These are phyloP conservation scores for Centruroides sculpturatus DNA, from an alignment of 1,140 invertebrate genomes.

Conservation along the genomic window DNA sequence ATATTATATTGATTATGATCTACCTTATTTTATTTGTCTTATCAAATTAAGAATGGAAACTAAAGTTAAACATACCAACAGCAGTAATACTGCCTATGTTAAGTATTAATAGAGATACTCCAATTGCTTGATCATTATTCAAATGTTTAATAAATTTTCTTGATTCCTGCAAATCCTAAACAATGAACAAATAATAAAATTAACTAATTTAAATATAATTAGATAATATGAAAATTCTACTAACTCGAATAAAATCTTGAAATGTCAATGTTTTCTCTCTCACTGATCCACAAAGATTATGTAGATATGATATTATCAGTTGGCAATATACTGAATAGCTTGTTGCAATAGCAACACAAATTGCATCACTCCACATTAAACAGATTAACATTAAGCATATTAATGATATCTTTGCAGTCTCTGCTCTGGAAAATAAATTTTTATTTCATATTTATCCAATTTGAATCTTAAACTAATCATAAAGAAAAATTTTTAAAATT, in stretches of 20 bases:
- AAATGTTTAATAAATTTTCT: constrained; percentile 15
- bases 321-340: constrained; percentile 17
- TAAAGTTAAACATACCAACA: neutral
- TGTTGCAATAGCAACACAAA: constrained; percentile 13
- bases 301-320: constrained; percentile 14
- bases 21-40: too few relatives aligned
- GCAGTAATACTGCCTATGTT: constrained; percentile 1
- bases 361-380: constrained; percentile 9
- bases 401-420: neutral
- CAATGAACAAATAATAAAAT: neutral
- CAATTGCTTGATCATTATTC: constrained; percentile 13
- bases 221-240: neutral
- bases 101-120: constrained; percentile 10
- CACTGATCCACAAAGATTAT: constrained; percentile 7
- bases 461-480: too few relatives aligned
- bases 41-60: too few relatives aligned
- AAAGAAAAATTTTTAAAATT: neutral
- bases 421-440: neutral
- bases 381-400: neutral
- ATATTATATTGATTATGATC: too few relatives aligned
- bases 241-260: constrained; percentile 1
- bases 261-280: constrained; percentile 13
- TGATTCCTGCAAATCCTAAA: constrained; percentile 1
- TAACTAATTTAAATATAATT: neutral
- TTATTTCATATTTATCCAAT: neutral